phyloP scores from a whole-genome alignment of 2,888 invertebrate genomes.

The Oegoconia quadripuncta region DNA sequence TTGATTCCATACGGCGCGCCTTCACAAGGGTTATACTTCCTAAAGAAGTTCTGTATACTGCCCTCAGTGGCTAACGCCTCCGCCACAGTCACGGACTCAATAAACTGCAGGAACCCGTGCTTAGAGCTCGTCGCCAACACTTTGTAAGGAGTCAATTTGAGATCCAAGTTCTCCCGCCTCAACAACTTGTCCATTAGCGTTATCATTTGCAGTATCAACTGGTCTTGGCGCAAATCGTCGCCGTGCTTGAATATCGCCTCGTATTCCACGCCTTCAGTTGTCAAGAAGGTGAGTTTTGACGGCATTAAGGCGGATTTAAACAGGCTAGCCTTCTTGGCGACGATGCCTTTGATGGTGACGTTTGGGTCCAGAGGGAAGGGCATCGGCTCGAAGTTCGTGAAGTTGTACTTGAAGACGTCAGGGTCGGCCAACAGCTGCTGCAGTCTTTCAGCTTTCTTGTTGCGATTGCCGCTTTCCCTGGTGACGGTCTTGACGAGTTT shows the following conservation, averaged over 20 bases:
- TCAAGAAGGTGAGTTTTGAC: constrained; percentile 91
- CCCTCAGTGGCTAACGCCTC: constrained; percentile 93
- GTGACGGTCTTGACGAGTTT: constrained; percentile 92
- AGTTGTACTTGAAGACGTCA: constrained; percentile 90
- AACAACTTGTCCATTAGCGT: constrained; percentile 98
- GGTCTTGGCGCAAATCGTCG: constrained; percentile 98
- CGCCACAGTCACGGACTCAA: constrained; percentile 95
- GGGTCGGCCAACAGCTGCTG: constrained; percentile 90
- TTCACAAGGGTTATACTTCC: constrained; percentile 93
- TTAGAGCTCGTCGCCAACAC: constrained; percentile 94
- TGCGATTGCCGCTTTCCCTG: constrained; percentile 93
- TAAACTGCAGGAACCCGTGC: constrained; percentile 97
- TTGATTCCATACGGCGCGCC: constrained; percentile 93
- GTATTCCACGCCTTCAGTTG: constrained; percentile 90
- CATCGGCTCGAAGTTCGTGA: constrained; percentile 93
- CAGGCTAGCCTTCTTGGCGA: constrained; percentile 92
- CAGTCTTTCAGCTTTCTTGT: constrained; percentile 94
- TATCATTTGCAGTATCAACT: constrained; percentile 98
- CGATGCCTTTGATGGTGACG: constrained; percentile 91
- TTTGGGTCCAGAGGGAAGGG: constrained; percentile 97
- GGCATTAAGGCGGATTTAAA: constrained; percentile 99
- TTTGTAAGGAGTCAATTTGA: constrained; percentile 96
- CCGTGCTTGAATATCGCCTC: constrained; percentile 98
- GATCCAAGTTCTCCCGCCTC: constrained; percentile 95
- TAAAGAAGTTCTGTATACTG: constrained; percentile 95